Conservation (phyloP, 2,888 invertebrate species). For the Agrenia bidenticulata region DNA sequence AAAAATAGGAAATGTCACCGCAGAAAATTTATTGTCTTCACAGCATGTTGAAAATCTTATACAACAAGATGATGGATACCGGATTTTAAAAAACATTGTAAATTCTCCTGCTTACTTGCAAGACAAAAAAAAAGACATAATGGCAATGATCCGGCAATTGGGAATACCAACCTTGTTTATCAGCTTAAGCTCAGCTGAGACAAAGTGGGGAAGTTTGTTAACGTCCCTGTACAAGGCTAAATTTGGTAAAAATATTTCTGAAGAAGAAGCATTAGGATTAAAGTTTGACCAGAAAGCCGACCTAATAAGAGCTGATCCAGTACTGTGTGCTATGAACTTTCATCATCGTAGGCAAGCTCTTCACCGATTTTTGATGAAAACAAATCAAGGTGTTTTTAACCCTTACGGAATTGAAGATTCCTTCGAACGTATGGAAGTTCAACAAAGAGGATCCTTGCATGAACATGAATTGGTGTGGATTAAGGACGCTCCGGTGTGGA, state of each 20-base stretch:
- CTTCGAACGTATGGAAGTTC: conserved; percentile 12
- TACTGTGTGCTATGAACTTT: conserved; percentile 26
- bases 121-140: conserved; percentile 18
- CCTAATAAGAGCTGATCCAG: conserved; percentile 24
- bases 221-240: conserved; percentile 13
- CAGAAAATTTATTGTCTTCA: background rate
- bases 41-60: conserved; percentile 14
- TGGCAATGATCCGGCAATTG: conserved; percentile 35
- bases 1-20: conserved; percentile 18
- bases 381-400: conserved; percentile 3
- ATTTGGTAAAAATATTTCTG: conserved; percentile 1
- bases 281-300: background rate
- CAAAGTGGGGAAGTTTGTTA: conserved; percentile 30
- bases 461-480: conserved; percentile 25
- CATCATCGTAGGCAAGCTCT: conserved; percentile 15
- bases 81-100: conserved; percentile 24
- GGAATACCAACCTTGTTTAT: conserved; percentile 33
- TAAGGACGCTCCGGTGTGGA: conserved; percentile 20
- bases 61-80: conserved; percentile 36
- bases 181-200: conserved; percentile 37
- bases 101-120: conserved; percentile 34
- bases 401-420: conserved; percentile 5
- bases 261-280: conserved; percentile 17
- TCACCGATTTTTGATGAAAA: background rate
- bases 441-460: conserved; percentile 24